Evolutionary conservation across 2,113 vertebrate species (phyloP).

Genomic region (Prolemur simus): DNA sequence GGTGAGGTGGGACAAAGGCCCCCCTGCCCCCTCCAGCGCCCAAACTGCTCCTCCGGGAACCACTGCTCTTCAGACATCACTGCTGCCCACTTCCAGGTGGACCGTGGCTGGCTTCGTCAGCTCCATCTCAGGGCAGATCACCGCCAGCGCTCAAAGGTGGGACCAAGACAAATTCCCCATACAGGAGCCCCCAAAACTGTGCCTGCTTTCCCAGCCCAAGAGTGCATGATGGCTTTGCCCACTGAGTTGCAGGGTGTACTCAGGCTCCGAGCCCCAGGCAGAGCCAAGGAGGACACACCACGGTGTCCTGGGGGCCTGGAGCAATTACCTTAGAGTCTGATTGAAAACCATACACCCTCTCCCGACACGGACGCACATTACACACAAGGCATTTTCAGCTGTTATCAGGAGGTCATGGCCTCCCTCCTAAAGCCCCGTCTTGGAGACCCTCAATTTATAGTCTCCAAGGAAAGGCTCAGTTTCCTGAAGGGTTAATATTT

Average conservation of each 20-base stretch:
- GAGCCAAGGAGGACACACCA: background rate
- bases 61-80: background rate
- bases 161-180: background rate
- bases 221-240: fast-evolving
- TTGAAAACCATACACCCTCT: background rate
- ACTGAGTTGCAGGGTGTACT: background rate
- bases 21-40: fast-evolving
- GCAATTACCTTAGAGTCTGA: background rate
- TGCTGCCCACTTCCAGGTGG: fast-evolving
- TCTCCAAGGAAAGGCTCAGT: background rate
- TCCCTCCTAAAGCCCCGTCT: background rate
- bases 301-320: background rate
- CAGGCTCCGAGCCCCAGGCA: background rate
- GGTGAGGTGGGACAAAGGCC: background rate
- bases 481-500: background rate
- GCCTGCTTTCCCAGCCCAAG: background rate
- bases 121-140: background rate
- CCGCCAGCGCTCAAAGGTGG: fast-evolving
- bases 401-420: background rate
- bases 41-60: background rate
- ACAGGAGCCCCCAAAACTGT: background rate
- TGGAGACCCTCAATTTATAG: background rate
- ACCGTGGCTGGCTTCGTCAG: fast-evolving
- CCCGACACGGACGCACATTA: background rate
- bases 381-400: background rate